Evolutionary conservation across 2,797 vertebrate species (phyloP).

Genomic region (Pitangus sulphuratus): DNA sequence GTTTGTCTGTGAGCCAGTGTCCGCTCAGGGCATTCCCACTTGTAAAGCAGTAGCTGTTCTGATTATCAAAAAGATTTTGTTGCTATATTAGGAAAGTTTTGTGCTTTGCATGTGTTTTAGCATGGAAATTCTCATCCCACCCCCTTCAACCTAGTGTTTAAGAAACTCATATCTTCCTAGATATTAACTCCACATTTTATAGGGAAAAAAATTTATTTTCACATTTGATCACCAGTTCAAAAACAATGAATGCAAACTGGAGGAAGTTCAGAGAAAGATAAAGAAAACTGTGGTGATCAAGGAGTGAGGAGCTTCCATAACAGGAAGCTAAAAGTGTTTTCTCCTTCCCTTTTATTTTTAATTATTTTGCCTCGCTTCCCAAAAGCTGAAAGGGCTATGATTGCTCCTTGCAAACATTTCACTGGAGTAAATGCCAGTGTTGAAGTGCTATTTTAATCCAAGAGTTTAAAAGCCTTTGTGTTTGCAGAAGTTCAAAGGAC

Average conservation of each 20-base stretch:
- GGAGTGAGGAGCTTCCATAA: neutral
- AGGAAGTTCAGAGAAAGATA: neutral
- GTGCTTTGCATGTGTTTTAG: neutral
- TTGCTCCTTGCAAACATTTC: neutral
- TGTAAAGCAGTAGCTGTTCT: neutral
- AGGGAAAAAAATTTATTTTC: neutral
- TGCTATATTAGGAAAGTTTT: neutral
- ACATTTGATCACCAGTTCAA: neutral
- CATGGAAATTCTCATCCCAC: neutral
- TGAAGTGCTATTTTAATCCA: neutral
- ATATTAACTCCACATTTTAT: neutral
- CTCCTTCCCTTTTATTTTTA: neutral
- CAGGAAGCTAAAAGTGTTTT: neutral
- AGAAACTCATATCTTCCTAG: neutral
- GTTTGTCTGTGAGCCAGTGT: fast-evolving
- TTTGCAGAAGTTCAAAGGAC: neutral
- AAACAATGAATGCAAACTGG: neutral
- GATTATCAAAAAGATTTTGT: neutral
- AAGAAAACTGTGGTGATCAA: neutral
- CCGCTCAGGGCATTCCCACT: neutral
- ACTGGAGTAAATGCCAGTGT: neutral
- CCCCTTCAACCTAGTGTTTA: fast-evolving
- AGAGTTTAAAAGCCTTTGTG: neutral
- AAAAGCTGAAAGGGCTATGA: neutral
- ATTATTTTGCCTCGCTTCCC: neutral